Base-by-base conservation (phyloP, 2,797 vertebrate genomes). In the Loriculus beryllinus region DNA sequence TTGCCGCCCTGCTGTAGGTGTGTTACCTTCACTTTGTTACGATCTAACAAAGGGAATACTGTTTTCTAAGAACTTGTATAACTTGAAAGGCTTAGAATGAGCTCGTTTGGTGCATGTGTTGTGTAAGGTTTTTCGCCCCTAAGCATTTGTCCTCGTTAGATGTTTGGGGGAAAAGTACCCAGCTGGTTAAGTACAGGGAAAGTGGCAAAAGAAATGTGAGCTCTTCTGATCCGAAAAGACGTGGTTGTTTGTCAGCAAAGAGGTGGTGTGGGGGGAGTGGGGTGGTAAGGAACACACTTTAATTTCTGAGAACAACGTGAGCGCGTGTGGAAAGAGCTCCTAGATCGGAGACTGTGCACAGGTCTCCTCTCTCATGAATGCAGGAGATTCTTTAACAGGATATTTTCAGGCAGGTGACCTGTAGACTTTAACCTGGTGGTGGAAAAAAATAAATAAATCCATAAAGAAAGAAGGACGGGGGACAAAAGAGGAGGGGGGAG, bases 331-430 rank as follows among this genome's bases (percentile, higher is more conserved):
- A 81, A 93, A 91, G 83, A 91, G 57, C 74, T 93, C 54, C 79
- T 85, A 67, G 65, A 81, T 75, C 2, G 35, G 63, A 92, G 85
- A 88, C 85, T 92, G 72, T 9, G 26, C 84, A 60, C 52, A 88
- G 42, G 79, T 92, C 78, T 89, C 49, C 51, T 92, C 84, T 94
- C 69, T 85, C 57, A 56, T 95, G 95, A 81, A 82, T 75, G 76
- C 11, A 19, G 33, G 16, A 19, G 40, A 82, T 76, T 91, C 64
- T 96, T 97, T 96, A 94, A 87, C 93, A 94, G 87, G 59, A 93
- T 95, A 90, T 97, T 97, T 93, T 92, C 86, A 94, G 91, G 76
- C 95, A 97, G 97, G 94, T 98, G 97, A 98, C 93, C 94, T 97
- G 90, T 90, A 93, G 82, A 95, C 92, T 90, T 96, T 93, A 95